Conservation (phyloP, 2,113 vertebrate genomes). For the Apodemus speciosus region DNA sequence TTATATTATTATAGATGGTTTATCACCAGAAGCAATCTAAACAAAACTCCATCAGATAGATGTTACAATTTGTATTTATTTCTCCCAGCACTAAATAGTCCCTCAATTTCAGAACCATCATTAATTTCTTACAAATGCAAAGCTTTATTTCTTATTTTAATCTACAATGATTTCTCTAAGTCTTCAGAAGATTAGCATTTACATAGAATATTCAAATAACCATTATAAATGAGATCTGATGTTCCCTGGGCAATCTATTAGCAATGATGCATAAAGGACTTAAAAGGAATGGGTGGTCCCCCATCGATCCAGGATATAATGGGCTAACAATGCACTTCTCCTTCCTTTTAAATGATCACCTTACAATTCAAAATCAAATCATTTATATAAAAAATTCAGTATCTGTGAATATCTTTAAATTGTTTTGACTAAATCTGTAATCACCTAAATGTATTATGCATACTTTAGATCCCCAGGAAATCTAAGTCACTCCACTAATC, state of each 20-base stretch:
- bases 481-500: background rate
- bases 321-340: constrained; percentile 21
- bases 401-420: constrained; percentile 28
- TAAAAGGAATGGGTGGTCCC: constrained; percentile 70
- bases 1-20: constrained; percentile 81
- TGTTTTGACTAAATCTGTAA: constrained; percentile 3
- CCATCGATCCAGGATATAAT: constrained; percentile 64
- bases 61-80: constrained; percentile 81
- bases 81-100: constrained; percentile 74
- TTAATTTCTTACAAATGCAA: constrained; percentile 81
- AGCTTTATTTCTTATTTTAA: constrained; percentile 79
- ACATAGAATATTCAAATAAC: constrained; percentile 80
- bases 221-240: constrained; percentile 77
- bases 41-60: constrained; percentile 80
- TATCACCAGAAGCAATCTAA: constrained; percentile 81
- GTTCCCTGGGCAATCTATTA: constrained; percentile 72
- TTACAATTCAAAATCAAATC: constrained; percentile 48
- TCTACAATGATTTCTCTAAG: constrained; percentile 74
- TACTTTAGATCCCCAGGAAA: constrained; percentile 33
- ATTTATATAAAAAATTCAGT: background rate
- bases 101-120: constrained; percentile 77
- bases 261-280: constrained; percentile 65
- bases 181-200: constrained; percentile 78
- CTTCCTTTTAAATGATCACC: constrained; percentile 56
- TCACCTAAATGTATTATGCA: constrained; percentile 20